phyloP scores from a whole-genome alignment of 2,888 invertebrate species.

The Diaphora mendica region DNA sequence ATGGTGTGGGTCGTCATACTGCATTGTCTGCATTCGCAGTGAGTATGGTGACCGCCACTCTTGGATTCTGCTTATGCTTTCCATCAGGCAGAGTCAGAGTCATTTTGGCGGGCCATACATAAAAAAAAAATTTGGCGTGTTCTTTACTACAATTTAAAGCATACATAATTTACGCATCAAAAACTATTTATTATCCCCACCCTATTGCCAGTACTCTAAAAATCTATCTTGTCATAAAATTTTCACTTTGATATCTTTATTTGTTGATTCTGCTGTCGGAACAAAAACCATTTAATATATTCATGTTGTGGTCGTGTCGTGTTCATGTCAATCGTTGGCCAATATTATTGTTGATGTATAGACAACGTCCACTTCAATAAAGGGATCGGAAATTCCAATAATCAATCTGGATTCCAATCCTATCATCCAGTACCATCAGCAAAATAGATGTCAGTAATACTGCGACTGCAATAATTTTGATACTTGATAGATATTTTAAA shows the following conservation, averaged over 20 bases:
- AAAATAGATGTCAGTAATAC: slow-evolving; percentile 56
- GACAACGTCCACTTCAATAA: slow-evolving; percentile 48
- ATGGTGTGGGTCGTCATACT: too few relatives aligned
- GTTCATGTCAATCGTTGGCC: not conserved
- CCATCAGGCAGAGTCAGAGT: too few relatives aligned
- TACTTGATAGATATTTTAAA: slow-evolving; percentile 18
- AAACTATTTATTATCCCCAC: not conserved
- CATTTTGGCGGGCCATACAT: too few relatives aligned
- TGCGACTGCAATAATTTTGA: slow-evolving; percentile 19
- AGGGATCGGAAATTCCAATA: slow-evolving; percentile 64
- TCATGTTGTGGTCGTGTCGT: too few relatives aligned
- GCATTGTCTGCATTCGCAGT: too few relatives aligned
- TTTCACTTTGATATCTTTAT: not conserved
- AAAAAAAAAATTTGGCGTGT: too few relatives aligned
- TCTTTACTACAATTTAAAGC: not conserved
- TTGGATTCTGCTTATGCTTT: too few relatives aligned
- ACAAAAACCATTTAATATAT: not conserved
- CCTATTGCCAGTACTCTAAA: not conserved
- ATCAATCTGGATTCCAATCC: slow-evolving; percentile 65
- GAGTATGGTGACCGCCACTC: too few relatives aligned
- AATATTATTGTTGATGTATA: not conserved
- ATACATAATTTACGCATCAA: not conserved
- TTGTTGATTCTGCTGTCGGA: not conserved
- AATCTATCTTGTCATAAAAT: not conserved
- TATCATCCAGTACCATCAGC: slow-evolving; percentile 60